Evolutionary conservation across 2,888 invertebrate species (phyloP).

Genomic region (Nasonia oneida): DNA sequence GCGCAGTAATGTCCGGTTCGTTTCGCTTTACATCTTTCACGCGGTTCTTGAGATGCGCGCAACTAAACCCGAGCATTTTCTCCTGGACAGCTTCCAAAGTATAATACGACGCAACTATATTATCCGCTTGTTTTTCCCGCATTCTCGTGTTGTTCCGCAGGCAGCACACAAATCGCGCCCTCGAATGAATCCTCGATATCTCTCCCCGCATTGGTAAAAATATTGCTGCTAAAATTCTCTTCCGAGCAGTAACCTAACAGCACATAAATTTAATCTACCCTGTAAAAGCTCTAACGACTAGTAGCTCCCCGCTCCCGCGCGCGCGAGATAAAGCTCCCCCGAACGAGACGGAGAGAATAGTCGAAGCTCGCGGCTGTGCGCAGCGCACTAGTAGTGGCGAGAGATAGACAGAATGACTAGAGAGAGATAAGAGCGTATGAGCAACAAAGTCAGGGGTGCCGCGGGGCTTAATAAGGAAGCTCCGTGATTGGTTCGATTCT

Average conservation of each 20-base stretch:
- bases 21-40: not conserved
- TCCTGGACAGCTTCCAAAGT: not conserved
- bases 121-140: too few relatives aligned
- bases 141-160: too few relatives aligned
- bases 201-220: not conserved
- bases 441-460: slow-evolving; percentile 58
- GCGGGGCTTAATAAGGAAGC: slow-evolving; percentile 66
- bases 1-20: not conserved
- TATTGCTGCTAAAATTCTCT: not conserved
- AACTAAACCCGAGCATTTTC: not conserved
- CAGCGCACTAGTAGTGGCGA: not conserved
- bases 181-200: too few relatives aligned
- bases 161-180: not conserved
- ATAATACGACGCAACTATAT: too few relatives aligned
- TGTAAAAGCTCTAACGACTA: slow-evolving; percentile 43
- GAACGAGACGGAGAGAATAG: not conserved
- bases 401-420: slow-evolving; percentile 19
- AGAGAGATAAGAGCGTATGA: slow-evolving; percentile 32
- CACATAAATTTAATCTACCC: slow-evolving; percentile 51
- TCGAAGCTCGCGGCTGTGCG: not conserved
- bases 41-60: not conserved
- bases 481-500: slow-evolving; percentile 74
- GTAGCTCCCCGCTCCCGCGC: not conserved
- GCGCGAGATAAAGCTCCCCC: slow-evolving; percentile 26
- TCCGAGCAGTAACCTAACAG: slow-evolving; percentile 7